These are phyloP conservation scores for Diogma glabrata DNA, from an alignment of 2,888 invertebrate genomes.

Conservation along the genomic window DNA sequence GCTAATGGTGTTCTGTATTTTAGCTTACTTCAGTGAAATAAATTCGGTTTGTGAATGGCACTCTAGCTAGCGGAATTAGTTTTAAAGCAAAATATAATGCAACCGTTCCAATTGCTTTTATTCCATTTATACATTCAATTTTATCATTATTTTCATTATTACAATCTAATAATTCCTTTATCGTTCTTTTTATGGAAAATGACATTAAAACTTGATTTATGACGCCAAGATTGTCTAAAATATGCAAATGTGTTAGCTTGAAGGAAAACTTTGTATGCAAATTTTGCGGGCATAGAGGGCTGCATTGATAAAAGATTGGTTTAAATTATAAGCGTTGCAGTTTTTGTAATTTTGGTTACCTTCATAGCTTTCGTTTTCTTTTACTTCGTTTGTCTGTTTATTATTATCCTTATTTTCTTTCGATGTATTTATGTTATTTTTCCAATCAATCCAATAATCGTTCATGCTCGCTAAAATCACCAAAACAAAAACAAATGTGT, in stretches of 20 bases:
- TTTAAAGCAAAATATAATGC: conserved; percentile 54
- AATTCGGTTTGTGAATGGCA: conserved; percentile 51
- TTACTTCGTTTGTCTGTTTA: conserved; percentile 21
- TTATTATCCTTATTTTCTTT: conserved; percentile 25
- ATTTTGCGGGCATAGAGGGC: no score
- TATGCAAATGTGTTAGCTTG: conserved; percentile 1
- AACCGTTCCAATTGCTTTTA: conserved; percentile 52
- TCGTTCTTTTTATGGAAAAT: conserved; percentile 55
- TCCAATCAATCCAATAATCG: conserved; percentile 30
- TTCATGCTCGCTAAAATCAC: conserved; percentile 39
- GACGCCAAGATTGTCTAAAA: not conserved
- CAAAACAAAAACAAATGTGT: conserved; percentile 35
- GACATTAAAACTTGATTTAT: conserved; percentile 34
- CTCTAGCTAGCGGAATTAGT: conserved; percentile 48
- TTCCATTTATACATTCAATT: conserved; percentile 57
- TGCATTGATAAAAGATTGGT: not conserved
- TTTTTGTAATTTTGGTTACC: no score
- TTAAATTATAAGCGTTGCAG: not conserved
- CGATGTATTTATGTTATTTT: conserved; percentile 13
- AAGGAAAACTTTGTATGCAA: not conserved
- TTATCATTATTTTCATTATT: conserved; percentile 41
- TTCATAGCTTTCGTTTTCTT: not conserved
- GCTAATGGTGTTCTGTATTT: not conserved
- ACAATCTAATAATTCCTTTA: conserved; percentile 41
- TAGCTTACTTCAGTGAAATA: conserved; percentile 44